These are phyloP conservation scores for Phalanger gymnotis DNA, from an alignment of 2,797 vertebrate genomes.

Conservation along the genomic window DNA sequence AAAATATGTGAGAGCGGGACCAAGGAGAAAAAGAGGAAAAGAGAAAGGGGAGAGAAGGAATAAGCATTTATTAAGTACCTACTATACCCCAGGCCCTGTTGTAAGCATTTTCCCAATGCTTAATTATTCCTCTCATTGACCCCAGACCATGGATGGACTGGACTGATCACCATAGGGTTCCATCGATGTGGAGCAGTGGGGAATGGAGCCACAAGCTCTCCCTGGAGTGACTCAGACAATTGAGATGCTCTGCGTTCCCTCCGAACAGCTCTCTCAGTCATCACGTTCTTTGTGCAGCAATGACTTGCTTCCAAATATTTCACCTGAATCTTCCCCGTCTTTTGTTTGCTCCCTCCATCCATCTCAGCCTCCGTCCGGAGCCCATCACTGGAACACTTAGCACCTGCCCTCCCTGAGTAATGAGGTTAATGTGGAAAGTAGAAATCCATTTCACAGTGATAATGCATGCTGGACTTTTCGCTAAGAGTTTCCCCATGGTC, in stretches of 20 bases:
- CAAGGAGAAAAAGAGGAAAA: not conserved
- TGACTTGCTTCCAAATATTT: slow-evolving; percentile 70
- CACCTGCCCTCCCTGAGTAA: slow-evolving; percentile 77
- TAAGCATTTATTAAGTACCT: not conserved
- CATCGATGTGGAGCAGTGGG: not conserved
- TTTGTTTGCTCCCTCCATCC: slow-evolving; percentile 78
- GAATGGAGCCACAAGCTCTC: not conserved
- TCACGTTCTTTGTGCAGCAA: not conserved
- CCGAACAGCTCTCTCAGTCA: slow-evolving; percentile 58
- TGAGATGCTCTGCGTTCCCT: slow-evolving; percentile 36
- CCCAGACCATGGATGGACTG: not conserved
- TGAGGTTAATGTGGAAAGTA: slow-evolving; percentile 80
- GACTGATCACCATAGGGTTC: not conserved
- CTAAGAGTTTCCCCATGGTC: slow-evolving; percentile 76
- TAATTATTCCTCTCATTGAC: not conserved
- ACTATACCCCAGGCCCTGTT: not conserved
- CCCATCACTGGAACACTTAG: slow-evolving; percentile 71
- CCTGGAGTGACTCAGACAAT: not conserved
- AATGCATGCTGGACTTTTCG: slow-evolving; percentile 80
- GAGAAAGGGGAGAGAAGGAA: not conserved
- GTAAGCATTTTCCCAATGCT: not conserved
- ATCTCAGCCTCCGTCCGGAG: slow-evolving; percentile 63
- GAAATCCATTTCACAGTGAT: slow-evolving; percentile 79
- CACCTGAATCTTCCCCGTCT: slow-evolving; percentile 65
- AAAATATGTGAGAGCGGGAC: not conserved